Conservation (phyloP, 2,888 invertebrate genomes). For the Xylota segnis region DNA sequence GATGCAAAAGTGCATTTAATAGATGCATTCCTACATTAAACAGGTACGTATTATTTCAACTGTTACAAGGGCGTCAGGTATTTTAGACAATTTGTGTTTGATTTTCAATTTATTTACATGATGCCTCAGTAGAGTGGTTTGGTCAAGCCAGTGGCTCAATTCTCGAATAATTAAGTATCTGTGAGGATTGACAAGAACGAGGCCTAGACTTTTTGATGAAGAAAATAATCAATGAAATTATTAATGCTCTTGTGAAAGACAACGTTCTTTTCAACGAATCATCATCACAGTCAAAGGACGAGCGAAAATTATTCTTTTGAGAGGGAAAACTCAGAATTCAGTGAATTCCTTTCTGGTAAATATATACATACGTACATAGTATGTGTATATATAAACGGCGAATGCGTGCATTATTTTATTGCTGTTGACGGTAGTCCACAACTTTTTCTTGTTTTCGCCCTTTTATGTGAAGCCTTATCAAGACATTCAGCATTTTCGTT, state of each 20-base stretch:
- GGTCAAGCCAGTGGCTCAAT: too few relatives aligned
- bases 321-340: background rate
- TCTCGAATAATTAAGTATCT: background rate
- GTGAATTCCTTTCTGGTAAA: background rate
- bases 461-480: conserved; percentile 3
- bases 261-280: background rate
- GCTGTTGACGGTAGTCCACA: background rate
- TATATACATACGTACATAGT: background rate
- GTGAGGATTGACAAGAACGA: background rate
- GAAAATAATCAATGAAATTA: conserved; percentile 24
- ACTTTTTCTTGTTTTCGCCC: background rate
- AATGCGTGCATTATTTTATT: conserved; percentile 9
- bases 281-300: background rate
- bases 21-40: too few relatives aligned
- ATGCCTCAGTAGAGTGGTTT: too few relatives aligned
- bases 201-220: background rate
- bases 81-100: too few relatives aligned
- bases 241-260: background rate
- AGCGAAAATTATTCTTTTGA: background rate
- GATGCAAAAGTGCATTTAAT: too few relatives aligned
- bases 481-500: conserved; percentile 5
- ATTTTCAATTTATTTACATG: too few relatives aligned
- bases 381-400: background rate
- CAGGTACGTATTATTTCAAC: too few relatives aligned
- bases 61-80: too few relatives aligned